Evolutionary conservation across 2,797 vertebrate genomes (phyloP).

Genomic region (Anomalospiza imberbis): DNA sequence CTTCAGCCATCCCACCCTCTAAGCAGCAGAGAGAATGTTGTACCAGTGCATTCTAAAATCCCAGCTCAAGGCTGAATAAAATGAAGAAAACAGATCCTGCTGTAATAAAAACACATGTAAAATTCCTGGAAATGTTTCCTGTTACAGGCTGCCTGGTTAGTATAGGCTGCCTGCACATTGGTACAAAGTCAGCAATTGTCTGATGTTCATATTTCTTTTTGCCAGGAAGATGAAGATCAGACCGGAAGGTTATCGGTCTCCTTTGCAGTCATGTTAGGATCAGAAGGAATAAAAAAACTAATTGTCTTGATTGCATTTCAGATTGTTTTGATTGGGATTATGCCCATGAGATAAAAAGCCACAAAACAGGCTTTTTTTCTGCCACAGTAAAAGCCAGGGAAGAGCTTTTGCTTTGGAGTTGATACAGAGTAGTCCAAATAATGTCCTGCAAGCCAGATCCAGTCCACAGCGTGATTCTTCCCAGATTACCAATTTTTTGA

Average conservation of each 20-base stretch:
- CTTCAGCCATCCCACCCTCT: not conserved
- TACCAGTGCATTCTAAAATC: slow-evolving; percentile 23
- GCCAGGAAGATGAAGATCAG: slow-evolving; percentile 28
- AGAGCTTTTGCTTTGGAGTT: slow-evolving; percentile 21
- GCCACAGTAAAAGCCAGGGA: not conserved
- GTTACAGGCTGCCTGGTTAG: slow-evolving; percentile 27
- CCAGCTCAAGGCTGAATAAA: not conserved
- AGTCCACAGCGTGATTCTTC: slow-evolving; percentile 11
- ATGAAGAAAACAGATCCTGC: slow-evolving; percentile 14
- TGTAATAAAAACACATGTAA: slow-evolving; percentile 33
- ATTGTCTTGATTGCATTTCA: slow-evolving; percentile 36
- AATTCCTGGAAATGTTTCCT: slow-evolving; percentile 59
- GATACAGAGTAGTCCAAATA: not conserved
- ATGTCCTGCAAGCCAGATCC: not conserved
- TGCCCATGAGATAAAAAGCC: slow-evolving; percentile 25
- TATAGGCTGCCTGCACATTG: not conserved
- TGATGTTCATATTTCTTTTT: not conserved
- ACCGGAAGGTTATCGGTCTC: not conserved
- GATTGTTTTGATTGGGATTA: slow-evolving; percentile 35
- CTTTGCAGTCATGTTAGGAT: slow-evolving; percentile 17
- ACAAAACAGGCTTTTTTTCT: not conserved
- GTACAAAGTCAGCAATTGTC: slow-evolving; percentile 26
- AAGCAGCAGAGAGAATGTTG: slow-evolving; percentile 2
- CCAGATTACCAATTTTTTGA: slow-evolving; percentile 43
- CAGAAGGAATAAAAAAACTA: slow-evolving; percentile 16